Evolutionary conservation across 2,888 invertebrate species (phyloP).

Genomic region (Stegophylla sp.): DNA sequence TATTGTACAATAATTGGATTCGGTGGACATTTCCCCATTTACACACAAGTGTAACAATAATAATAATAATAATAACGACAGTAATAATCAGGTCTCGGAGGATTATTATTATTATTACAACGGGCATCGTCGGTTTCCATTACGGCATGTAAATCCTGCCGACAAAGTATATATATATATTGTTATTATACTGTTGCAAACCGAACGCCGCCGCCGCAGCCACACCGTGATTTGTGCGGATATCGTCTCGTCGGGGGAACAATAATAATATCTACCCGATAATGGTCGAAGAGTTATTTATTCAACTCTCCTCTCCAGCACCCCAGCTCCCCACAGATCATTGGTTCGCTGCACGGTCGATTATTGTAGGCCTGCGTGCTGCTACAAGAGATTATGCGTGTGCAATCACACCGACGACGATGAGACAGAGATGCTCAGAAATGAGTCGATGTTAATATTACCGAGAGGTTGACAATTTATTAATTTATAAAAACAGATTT

Average conservation of each 20-base stretch:
- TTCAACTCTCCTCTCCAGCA: constrained; percentile 18
- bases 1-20: constrained; percentile 56
- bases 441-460: no score
- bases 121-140: constrained; percentile 46
- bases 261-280: constrained; percentile 45
- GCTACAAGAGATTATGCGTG: no score
- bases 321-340: background rate
- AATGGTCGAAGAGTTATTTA: constrained; percentile 45
- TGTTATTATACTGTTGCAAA: background rate
- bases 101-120: constrained; percentile 54
- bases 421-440: no score
- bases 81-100: constrained; percentile 56
- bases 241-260: constrained; percentile 35
- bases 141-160: constrained; percentile 56
- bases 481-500: no score
- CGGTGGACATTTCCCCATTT: constrained; percentile 57
- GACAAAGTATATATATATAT: background rate
- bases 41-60: constrained; percentile 48
- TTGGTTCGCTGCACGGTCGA: no score
- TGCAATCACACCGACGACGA: no score
- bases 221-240: background rate
- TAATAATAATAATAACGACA: constrained; percentile 40
- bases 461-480: no score
- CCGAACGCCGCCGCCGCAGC: background rate
- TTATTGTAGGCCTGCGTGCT: no score